Evolutionary conservation across 2,113 vertebrate genomes (phyloP).

Genomic region (Motacilla alba): DNA sequence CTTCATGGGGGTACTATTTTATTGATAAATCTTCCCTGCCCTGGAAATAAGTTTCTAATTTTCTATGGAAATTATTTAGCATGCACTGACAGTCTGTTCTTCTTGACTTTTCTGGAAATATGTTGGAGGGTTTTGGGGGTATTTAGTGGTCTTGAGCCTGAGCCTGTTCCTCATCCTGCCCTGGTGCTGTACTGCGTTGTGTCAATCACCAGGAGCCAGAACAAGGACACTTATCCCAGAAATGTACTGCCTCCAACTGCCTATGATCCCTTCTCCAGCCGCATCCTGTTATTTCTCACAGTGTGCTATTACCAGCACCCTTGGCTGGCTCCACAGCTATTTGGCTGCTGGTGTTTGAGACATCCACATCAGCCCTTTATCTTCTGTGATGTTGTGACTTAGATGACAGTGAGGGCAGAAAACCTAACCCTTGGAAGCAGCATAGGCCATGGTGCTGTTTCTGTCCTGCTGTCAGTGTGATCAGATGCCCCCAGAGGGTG

Average conservation of each 20-base stretch:
- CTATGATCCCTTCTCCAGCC: not conserved
- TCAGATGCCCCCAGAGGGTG: not conserved
- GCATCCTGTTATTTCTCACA: not conserved
- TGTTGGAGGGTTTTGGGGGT: not conserved
- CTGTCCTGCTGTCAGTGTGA: not conserved
- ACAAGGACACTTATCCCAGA: not conserved
- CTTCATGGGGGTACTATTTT: not conserved
- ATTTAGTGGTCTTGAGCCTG: not conserved
- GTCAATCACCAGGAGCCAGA: not conserved
- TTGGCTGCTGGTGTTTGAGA: not conserved
- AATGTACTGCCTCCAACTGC: not conserved
- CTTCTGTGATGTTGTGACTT: not conserved
- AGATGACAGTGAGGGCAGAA: not conserved
- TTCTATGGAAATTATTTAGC: not conserved
- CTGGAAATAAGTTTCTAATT: not conserved
- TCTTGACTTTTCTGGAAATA: not conserved
- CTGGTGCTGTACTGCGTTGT: not conserved
- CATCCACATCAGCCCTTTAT: not conserved
- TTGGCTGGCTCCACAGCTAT: not conserved
- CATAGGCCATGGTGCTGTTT: accelerated
- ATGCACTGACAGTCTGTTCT: not conserved
- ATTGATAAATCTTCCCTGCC: not conserved
- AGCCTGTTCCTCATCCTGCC: not conserved
- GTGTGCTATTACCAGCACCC: not conserved
- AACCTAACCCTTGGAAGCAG: not conserved